Conservation (phyloP, 2,888 invertebrate species). For the Phlogophora meticulosa region DNA sequence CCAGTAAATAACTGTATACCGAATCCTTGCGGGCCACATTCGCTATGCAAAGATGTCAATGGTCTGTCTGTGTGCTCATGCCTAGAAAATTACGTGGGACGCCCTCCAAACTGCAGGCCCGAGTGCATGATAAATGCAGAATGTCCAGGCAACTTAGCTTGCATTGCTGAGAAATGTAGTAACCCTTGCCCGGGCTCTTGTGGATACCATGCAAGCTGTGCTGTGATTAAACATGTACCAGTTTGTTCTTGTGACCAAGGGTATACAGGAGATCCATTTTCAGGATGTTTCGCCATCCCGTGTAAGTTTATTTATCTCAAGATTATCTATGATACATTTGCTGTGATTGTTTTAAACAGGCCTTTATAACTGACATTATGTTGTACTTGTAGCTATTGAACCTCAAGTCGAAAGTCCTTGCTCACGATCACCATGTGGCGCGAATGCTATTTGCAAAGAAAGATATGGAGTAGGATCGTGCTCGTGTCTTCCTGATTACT, state of each 20-base stretch:
- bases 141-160: constrained; percentile 93
- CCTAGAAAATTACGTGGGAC: constrained; percentile 93
- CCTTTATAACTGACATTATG: constrained; percentile 22
- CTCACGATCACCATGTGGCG: constrained; percentile 96
- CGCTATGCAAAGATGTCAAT: constrained; percentile 93
- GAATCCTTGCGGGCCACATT: constrained; percentile 94
- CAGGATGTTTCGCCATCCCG: constrained; percentile 92
- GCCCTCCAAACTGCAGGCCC: constrained; percentile 95
- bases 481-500: constrained; percentile 95
- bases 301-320: constrained; percentile 85
- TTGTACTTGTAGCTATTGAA: constrained; percentile 88
- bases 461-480: constrained; percentile 95
- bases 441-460: constrained; percentile 96
- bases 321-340: background rate
- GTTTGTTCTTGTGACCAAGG: constrained; percentile 93
- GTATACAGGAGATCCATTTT: constrained; percentile 95
- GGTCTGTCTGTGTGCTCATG: constrained; percentile 94
- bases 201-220: constrained; percentile 93
- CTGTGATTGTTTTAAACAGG: background rate
- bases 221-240: constrained; percentile 93
- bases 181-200: constrained; percentile 95
- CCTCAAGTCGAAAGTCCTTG: constrained; percentile 92
- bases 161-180: constrained; percentile 93
- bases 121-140: constrained; percentile 94
- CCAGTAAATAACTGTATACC: constrained; percentile 92